A percentile compares a stretch with the other conserved stretches of the same genome.
phyloP scores from a whole-genome alignment of 2,888 invertebrate genomes.

The Eupithecia dodoneata region DNA sequence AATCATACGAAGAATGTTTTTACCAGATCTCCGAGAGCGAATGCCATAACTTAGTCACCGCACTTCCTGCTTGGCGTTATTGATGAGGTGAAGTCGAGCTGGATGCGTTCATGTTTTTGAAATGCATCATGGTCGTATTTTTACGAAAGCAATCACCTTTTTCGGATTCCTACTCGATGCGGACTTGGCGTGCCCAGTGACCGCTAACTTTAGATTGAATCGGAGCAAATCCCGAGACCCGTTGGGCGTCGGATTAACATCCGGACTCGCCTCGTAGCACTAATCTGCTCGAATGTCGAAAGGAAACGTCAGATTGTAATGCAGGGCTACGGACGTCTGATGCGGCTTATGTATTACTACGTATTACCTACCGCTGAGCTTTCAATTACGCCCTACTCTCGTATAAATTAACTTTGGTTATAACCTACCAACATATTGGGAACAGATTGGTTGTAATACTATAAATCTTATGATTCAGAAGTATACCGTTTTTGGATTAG shows the following conservation, averaged over 20 bases:
- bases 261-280: constrained; percentile 77
- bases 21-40: constrained; percentile 25
- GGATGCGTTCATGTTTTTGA: neutral
- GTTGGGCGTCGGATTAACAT: constrained; percentile 81
- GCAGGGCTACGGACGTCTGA: constrained; percentile 73
- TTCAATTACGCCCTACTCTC: constrained; percentile 44
- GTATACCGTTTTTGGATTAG: constrained; percentile 4
- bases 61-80: constrained; percentile 11
- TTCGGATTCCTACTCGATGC: neutral
- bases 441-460: neutral
- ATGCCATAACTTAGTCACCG: constrained; percentile 8
- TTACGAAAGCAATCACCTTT: constrained; percentile 50
- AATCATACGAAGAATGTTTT: constrained; percentile 40
- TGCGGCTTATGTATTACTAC: constrained; percentile 74
- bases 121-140: neutral
- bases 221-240: constrained; percentile 78
- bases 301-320: constrained; percentile 84
- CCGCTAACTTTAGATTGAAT: constrained; percentile 77
- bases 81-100: constrained; percentile 12
- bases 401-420: constrained; percentile 37
- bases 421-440: constrained; percentile 15
- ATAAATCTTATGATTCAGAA: constrained; percentile 10
- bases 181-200: constrained; percentile 52
- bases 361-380: constrained; percentile 68
- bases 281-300: constrained; percentile 84